phyloP scores from a whole-genome alignment of 2,888 invertebrate species.

The Drosophila anomalipes region DNA sequence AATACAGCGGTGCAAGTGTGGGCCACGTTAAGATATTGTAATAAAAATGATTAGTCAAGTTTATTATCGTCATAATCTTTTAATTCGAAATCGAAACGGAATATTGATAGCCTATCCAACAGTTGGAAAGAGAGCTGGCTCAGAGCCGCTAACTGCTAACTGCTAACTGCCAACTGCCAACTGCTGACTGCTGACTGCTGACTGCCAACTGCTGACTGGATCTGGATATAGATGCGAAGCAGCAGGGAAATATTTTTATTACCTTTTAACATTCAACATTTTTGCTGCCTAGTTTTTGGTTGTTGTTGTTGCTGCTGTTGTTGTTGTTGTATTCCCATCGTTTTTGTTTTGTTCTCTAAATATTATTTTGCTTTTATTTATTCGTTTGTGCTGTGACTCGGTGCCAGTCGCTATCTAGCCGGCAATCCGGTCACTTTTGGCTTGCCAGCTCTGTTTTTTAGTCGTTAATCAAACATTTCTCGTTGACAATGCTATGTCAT shows the following conservation, averaged over 20 bases:
- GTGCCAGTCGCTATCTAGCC: conserved; percentile 18
- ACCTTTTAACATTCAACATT: conserved; percentile 75
- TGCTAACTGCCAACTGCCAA: neutral
- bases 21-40: conserved; percentile 57
- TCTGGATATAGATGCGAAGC: conserved; percentile 12
- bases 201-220: neutral
- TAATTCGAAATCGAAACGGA: conserved; percentile 77
- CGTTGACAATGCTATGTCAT: conserved; percentile 79
- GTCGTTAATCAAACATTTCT: conserved; percentile 79
- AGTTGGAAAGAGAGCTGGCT: conserved; percentile 15
- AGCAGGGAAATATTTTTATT: conserved; percentile 76
- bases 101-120: conserved; percentile 60
- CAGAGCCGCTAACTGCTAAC: neutral
- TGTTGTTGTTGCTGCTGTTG: neutral
- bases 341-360: conserved; percentile 43
- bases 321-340: conserved; percentile 10
- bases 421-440: conserved; percentile 39
- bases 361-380: conserved; percentile 38
- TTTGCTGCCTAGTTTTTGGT: conserved; percentile 54
- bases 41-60: conserved; percentile 82
- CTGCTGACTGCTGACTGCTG: neutral
- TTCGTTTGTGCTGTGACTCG: conserved; percentile 20
- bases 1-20: conserved; percentile 29
- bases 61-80: conserved; percentile 81
- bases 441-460: conserved; percentile 46